A percentile compares a stretch with the other conserved stretches of the same genome.
phyloP scores from a whole-genome alignment of 2,888 invertebrate genomes.

The Sacculina carcini region DNA sequence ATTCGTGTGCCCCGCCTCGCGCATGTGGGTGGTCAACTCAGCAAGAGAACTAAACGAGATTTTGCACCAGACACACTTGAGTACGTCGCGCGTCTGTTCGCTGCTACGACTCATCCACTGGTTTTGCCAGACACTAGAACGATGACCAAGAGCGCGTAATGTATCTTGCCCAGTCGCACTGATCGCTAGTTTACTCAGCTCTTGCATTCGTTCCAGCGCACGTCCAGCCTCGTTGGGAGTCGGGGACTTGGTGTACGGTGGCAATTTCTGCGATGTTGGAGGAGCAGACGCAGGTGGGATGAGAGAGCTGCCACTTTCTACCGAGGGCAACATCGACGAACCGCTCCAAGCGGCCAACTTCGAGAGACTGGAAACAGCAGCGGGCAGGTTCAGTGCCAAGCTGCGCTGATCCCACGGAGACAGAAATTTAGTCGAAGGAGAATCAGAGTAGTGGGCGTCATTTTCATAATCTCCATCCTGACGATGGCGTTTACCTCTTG shows the following conservation, averaged over 20 bases:
- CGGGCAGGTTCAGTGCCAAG: too few relatives aligned
- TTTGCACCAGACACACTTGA: conserved; percentile 95
- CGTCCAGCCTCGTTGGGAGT: conserved; percentile 12
- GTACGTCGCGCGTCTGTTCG: conserved; percentile 65
- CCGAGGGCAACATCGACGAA: too few relatives aligned
- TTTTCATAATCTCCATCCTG: too few relatives aligned
- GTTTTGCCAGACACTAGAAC: conserved; percentile 55
- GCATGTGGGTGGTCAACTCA: conserved; percentile 88
- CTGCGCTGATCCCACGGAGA: too few relatives aligned
- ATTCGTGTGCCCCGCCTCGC: conserved; percentile 77
- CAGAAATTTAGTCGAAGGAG: too few relatives aligned
- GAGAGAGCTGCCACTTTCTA: too few relatives aligned
- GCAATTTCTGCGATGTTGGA: conserved; percentile 10
- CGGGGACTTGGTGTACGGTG: conserved; percentile 11
- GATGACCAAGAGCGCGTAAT: conserved; percentile 10
- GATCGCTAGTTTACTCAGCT: conserved; percentile 12
- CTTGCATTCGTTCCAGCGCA: conserved; percentile 14
- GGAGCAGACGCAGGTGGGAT: too few relatives aligned
- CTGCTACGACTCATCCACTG: conserved; percentile 93
- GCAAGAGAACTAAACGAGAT: conserved; percentile 84
- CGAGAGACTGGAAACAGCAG: too few relatives aligned
- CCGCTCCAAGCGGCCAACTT: too few relatives aligned
- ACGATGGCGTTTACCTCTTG: too few relatives aligned
- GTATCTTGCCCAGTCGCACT: conserved; percentile 5
- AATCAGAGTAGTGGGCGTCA: too few relatives aligned